Base-by-base conservation (phyloP, 2,113 vertebrate species). In the Sebastes fasciatus region DNA sequence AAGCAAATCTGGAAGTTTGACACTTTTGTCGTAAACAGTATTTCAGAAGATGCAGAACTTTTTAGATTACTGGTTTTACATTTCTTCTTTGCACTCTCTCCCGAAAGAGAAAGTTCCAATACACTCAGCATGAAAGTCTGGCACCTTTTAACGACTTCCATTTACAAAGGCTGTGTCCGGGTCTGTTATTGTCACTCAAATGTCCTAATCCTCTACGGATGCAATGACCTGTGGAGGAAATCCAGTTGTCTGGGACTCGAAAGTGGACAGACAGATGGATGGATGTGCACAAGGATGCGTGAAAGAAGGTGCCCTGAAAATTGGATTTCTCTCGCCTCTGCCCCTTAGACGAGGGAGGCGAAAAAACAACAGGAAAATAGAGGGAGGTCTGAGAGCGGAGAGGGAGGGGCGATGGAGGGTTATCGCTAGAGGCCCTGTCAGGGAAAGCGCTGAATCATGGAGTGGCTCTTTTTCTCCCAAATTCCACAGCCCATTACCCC, bases 401-500 rank as follows among this genome's bases (percentile, higher is more conserved):
- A 62, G 26, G 42, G 26, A 45, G 43, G 14, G 21, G 71, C 26
- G 60, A 75, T 62, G 70, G 74, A 67, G 68, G 68, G 74, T 82
- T 81, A 86, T 77, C 21, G 34, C 85, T 70, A 12, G 8, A 69
- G 75, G 86, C 77, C 82, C 83, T 86, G 87, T 91, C 88, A 90
- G 83, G 82, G 74, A 75, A 86, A 75, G 58, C 54, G 40, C 49
- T 85, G 84, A 91, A 19, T 86, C 51, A 77, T 87, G 82, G 79
- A 84, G 82, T 84, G 68, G 67, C 82, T 91, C 81, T 90, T 84
- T 87, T 84, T 85, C 77, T 77, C 54, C 70, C 52, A 80, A 78
- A 87, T 90, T 92, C 87, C 76, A 93, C 85, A 89, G 67, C 84
- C 84, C 89, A 94, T 94, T 93, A 94, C 81, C 66, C 69, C 67